phyloP scores from a whole-genome alignment of 2,888 invertebrate genomes.

The Sericinus montela region DNA sequence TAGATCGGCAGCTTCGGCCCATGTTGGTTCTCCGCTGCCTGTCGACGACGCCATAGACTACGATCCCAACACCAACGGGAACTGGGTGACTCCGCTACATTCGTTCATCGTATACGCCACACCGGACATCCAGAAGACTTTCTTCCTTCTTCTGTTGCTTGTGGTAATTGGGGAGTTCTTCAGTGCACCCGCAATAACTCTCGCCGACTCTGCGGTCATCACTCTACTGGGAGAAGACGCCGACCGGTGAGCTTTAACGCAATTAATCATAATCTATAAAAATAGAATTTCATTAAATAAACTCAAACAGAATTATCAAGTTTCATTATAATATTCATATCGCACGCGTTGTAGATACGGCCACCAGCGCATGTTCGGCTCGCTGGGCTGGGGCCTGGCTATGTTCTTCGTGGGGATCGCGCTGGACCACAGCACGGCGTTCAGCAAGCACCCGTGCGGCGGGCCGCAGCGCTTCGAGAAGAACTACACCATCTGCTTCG shows the following conservation, averaged over 20 bases:
- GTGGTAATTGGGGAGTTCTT: constrained; percentile 99
- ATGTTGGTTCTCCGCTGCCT: constrained; percentile 83
- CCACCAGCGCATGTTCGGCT: constrained; percentile 98
- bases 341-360: constrained; percentile 85
- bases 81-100: constrained; percentile 94
- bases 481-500: constrained; percentile 99
- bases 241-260: constrained; percentile 75
- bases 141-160: constrained; percentile 94
- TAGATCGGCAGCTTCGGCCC: constrained; percentile 37
- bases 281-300: no score
- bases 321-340: no score
- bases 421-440: constrained; percentile 97
- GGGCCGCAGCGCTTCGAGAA: constrained; percentile 94
- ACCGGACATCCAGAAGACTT: constrained; percentile 95
- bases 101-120: constrained; percentile 95
- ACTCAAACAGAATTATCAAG: no score
- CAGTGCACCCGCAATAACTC: constrained; percentile 95
- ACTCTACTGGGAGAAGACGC: constrained; percentile 93
- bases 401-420: constrained; percentile 99
- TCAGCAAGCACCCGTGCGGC: constrained; percentile 94
- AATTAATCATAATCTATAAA: background rate
- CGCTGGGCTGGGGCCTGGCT: constrained; percentile 97
- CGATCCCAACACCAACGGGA: constrained; percentile 82
- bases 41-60: constrained; percentile 89
- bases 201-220: constrained; percentile 95